Evolutionary conservation across 2,113 vertebrate genomes (phyloP), one percentile per base, ranked within the genome.

Genomic region (Crocuta crocuta): DNA sequence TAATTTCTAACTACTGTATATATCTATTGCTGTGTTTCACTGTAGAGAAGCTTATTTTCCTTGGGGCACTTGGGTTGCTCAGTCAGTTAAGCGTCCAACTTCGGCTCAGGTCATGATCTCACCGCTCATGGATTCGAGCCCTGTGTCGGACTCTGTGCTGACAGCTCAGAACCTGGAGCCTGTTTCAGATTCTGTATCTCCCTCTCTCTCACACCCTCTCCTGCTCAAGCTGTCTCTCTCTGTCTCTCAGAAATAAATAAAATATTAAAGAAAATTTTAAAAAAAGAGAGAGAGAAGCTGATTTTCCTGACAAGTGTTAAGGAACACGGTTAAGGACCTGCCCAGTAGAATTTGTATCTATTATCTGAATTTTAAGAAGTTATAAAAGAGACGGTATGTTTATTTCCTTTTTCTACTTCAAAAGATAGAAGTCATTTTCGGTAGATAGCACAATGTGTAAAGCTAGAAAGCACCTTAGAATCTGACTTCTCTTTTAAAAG

Each of bases 311-410:
- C 35, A 39, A 82, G 50, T 43, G 53, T 39, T 83, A 86, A 74
- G 39, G 13, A 61, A 10, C 58, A 91, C 4, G 2, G n/a, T 4
- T 83, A 24, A 90, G 50, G 39, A 91, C 7, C 7, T 94, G 31
- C 33, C 15, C 19, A 26, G 58, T 48, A 63, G 63, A 83, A 79
- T 70, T 89, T 70, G 39, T 58, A 95, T 4, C 6, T 82, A 86
- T 94, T 71, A 65, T 48, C n/a, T 89, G 45, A 58, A 66, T 85
- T 91, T 85, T 91, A 95, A 91, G 63, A 93, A 85, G 17, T 17
- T 81, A 15, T 66, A 31, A n/a, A 79, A 63, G 48, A 43, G 58
- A 50, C 5, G 43, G 11, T 15, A 39, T 48, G 4, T 50, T 43
- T 10, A 26, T 87, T 94, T 87, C 33, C 48, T 91, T 24, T 31